A percentile compares a stretch with the other conserved stretches of the same genome.
phyloP scores from a whole-genome alignment of 2,797 vertebrate genomes.

The Sandelia bainsii region DNA sequence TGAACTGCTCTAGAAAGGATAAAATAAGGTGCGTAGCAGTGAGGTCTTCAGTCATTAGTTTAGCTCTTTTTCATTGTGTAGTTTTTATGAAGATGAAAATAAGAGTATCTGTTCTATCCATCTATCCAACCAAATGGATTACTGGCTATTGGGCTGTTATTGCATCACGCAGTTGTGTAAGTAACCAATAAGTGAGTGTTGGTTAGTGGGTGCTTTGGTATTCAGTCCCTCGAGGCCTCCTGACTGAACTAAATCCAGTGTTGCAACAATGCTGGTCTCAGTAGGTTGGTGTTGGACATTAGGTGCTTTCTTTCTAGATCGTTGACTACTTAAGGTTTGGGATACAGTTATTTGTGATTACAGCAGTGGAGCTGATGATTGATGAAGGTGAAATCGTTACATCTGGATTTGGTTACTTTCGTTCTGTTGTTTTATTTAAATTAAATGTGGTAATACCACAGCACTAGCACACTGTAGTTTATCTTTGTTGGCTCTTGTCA shows the following conservation, averaged over 20 bases:
- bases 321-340: slow-evolving; percentile 35
- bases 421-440: neutral
- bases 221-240: slow-evolving; percentile 13
- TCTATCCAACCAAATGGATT: neutral
- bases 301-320: neutral
- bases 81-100: neutral
- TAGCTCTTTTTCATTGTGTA: neutral
- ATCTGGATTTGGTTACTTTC: neutral
- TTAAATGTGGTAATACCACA: neutral
- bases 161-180: slow-evolving; percentile 13
- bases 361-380: slow-evolving; percentile 1
- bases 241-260: slow-evolving; percentile 17
- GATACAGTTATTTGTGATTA: slow-evolving; percentile 12
- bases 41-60: neutral
- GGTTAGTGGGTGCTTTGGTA: slow-evolving; percentile 3
- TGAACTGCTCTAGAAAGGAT: neutral
- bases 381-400: neutral
- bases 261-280: slow-evolving; percentile 47
- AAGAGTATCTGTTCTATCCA: too few relatives aligned
- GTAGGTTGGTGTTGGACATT: slow-evolving; percentile 3
- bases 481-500: slow-evolving; percentile 23
- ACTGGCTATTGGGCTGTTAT: neutral
- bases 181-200: slow-evolving; percentile 37
- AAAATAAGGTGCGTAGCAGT: neutral
- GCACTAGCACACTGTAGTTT: neutral